Evolutionary conservation across 2,797 vertebrate species (phyloP).

Genomic region (Pipistrellus pipistrellus): DNA sequence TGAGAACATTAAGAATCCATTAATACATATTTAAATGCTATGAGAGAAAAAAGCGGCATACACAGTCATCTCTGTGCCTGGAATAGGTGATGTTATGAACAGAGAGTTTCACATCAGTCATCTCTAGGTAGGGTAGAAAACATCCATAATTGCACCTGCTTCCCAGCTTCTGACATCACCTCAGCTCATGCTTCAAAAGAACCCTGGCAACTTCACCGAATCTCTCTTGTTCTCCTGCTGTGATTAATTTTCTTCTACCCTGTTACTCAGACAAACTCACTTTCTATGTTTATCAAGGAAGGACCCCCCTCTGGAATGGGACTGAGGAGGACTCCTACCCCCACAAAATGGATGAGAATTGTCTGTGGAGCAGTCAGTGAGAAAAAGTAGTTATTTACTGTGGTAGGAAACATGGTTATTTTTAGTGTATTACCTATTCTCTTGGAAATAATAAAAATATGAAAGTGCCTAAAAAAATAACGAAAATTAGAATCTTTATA

Average conservation of each 20-base stretch:
- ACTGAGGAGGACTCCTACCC: neutral
- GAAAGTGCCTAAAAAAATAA: neutral
- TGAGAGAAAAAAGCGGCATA: neutral
- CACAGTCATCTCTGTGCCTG: neutral
- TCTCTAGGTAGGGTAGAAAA: neutral
- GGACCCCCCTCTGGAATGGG: neutral
- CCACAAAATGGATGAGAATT: neutral
- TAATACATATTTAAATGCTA: neutral
- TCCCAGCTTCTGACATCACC: neutral
- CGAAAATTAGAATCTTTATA: neutral
- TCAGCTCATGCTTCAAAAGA: neutral
- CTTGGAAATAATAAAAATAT: constrained; percentile 14
- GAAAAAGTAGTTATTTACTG: neutral
- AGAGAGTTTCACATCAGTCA: neutral
- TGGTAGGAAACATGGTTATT: neutral
- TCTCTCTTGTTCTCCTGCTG: neutral
- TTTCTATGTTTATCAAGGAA: neutral
- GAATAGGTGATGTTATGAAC: neutral
- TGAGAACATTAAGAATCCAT: neutral
- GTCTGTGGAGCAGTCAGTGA: neutral
- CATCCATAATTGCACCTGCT: neutral
- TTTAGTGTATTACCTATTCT: neutral
- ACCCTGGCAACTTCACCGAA: neutral
- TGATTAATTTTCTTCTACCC: neutral
- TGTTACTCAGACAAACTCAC: neutral